Evolutionary conservation across 2,797 vertebrate species (phyloP).

Genomic region (Diplodus puntazzo): DNA sequence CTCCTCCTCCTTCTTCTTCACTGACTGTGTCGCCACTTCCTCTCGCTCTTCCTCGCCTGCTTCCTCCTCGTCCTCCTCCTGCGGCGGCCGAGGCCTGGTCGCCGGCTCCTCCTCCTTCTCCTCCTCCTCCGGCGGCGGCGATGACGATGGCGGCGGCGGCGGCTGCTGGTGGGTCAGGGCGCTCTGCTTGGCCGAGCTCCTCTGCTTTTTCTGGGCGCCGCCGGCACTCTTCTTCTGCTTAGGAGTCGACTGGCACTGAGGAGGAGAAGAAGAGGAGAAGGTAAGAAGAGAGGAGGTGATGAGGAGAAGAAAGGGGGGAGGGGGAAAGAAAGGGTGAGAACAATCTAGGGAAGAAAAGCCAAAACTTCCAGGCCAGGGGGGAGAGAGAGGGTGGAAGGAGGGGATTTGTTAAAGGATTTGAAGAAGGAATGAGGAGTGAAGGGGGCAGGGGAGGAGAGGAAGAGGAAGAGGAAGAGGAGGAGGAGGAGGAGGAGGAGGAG

Average conservation of each 20-base stretch:
- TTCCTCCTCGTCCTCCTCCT: constrained; percentile 50
- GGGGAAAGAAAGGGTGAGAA: constrained; percentile 23
- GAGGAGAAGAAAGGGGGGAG: constrained; percentile 15
- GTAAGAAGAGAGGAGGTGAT: constrained; percentile 36
- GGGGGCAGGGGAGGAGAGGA: neutral
- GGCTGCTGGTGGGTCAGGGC: constrained; percentile 50
- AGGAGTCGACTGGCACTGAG: constrained; percentile 84
- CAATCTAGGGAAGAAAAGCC: constrained; percentile 23
- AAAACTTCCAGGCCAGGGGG: constrained; percentile 45
- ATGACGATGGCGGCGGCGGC: neutral
- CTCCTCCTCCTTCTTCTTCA: constrained; percentile 52
- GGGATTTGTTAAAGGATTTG: constrained; percentile 27
- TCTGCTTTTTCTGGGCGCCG: constrained; percentile 77
- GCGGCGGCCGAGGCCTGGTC: constrained; percentile 48
- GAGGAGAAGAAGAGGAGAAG: constrained; percentile 38
- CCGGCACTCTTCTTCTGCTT: constrained; percentile 82
- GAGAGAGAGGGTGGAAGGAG: neutral
- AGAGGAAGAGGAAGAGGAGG: constrained; percentile 1
- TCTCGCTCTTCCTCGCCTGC: constrained; percentile 71
- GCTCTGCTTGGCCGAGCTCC: constrained; percentile 71
- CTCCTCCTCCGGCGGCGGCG: constrained; percentile 35
- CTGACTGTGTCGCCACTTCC: constrained; percentile 56
- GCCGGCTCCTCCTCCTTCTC: constrained; percentile 58
- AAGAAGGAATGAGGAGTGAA: constrained; percentile 7
- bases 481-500: neutral